Evolutionary conservation across 2,888 invertebrate genomes (phyloP).

Genomic region (Nephrotoma flavescens): DNA sequence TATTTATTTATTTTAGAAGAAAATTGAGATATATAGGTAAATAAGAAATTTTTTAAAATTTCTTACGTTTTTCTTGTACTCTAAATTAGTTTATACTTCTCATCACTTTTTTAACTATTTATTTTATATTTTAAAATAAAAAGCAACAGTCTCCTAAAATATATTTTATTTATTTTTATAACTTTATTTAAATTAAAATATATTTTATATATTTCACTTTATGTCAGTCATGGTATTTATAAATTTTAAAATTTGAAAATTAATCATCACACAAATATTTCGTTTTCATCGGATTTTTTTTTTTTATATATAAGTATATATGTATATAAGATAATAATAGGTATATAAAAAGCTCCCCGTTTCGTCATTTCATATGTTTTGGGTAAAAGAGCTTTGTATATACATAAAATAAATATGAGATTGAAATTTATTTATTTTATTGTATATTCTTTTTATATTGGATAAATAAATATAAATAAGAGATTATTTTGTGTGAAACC

Average conservation of each 20-base stretch:
- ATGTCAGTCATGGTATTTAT: neutral
- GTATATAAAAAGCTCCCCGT: neutral
- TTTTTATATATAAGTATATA: neutral
- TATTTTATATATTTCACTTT: neutral
- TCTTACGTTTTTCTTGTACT: neutral
- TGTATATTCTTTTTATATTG: neutral
- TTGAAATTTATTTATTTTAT: neutral
- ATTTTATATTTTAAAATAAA: neutral
- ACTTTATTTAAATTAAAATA: neutral
- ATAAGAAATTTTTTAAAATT: neutral
- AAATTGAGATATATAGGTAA: neutral
- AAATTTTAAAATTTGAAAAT: neutral
- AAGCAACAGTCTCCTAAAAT: neutral
- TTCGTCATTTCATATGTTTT: neutral
- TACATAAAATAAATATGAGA: neutral
- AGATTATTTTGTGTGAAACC: neutral
- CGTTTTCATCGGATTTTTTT: neutral
- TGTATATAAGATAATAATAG: neutral
- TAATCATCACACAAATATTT: neutral
- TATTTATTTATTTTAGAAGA: neutral
- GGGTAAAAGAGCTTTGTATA: neutral
- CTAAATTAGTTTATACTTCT: neutral
- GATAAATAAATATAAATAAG: neutral
- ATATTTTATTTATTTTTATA: neutral
- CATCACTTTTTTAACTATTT: neutral